Percentiles rank a stretch among this genome's conserved stretches.
Conservation (phyloP, 2,113 vertebrate species). For the Psettodes erumei region DNA sequence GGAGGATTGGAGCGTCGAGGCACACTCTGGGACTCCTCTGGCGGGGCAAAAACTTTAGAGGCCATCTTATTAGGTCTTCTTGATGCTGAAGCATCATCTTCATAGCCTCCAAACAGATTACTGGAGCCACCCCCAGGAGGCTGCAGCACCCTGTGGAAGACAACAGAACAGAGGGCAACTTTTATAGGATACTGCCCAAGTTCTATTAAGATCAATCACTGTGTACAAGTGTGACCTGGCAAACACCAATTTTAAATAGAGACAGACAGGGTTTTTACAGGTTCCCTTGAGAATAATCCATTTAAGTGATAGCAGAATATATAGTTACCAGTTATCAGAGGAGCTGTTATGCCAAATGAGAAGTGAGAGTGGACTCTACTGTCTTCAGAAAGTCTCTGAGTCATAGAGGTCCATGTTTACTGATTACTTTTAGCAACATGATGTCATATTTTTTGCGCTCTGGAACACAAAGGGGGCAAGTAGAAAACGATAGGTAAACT, state of each 20-base stretch:
- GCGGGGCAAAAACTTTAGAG: slow-evolving; percentile 89
- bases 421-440: neutral
- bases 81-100: slow-evolving; percentile 81
- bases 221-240: neutral
- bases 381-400: neutral
- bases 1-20: slow-evolving; percentile 92
- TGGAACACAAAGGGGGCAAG: neutral
- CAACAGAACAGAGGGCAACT: neutral
- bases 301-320: neutral
- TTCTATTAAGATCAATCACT: neutral
- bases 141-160: slow-evolving; percentile 84
- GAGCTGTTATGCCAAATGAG: neutral
- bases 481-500: neutral
- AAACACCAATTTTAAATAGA: neutral
- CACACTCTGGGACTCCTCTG: slow-evolving; percentile 84
- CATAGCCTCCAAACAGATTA: slow-evolving; percentile 87
- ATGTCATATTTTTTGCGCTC: neutral
- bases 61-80: slow-evolving; percentile 89
- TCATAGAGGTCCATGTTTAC: neutral
- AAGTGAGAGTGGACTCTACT: neutral
- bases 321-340: neutral
- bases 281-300: neutral
- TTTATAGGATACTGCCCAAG: neutral
- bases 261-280: neutral
- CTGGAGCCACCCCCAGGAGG: slow-evolving; percentile 92